Evolutionary conservation across 2,797 vertebrate genomes (phyloP).

Genomic region (Chelon auratus): DNA sequence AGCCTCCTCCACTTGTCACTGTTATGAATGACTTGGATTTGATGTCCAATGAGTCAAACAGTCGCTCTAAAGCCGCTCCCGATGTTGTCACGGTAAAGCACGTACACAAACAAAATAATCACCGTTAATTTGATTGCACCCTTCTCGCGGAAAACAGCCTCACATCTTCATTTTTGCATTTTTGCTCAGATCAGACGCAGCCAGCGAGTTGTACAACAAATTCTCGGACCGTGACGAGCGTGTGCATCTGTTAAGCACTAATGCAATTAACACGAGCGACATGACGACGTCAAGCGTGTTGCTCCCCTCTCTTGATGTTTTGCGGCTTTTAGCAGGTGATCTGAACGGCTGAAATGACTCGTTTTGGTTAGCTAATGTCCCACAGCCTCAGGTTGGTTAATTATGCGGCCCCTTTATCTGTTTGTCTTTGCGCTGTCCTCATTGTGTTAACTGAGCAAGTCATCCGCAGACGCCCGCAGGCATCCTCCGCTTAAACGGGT

Average conservation of each 20-base stretch:
- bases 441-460: conserved; percentile 69
- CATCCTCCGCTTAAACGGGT: conserved; percentile 51
- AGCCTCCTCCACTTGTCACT: conserved; percentile 68
- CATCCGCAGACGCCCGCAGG: conserved; percentile 66
- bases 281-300: background rate
- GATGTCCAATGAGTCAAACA: conserved; percentile 71
- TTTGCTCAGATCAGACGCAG: conserved; percentile 24
- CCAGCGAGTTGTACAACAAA: conserved; percentile 28
- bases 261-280: conserved; percentile 50
- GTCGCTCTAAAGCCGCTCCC: conserved; percentile 48
- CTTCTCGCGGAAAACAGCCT: conserved; percentile 7
- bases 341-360: conserved; percentile 43
- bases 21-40: conserved; percentile 71
- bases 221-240: conserved; percentile 26
- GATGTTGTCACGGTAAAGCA: conserved; percentile 38
- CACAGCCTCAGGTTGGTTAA: conserved; percentile 64
- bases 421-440: conserved; percentile 69
- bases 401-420: conserved; percentile 61
- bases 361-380: conserved; percentile 52
- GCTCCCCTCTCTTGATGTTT: conserved; percentile 9
- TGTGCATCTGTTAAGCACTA: conserved; percentile 44
- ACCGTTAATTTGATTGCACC: conserved; percentile 46
- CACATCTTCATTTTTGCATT: conserved; percentile 2
- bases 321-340: conserved; percentile 23
- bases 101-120: conserved; percentile 39